Evolutionary conservation across 2,888 invertebrate genomes (phyloP).

Genomic region (Leptinotarsa haldemani): DNA sequence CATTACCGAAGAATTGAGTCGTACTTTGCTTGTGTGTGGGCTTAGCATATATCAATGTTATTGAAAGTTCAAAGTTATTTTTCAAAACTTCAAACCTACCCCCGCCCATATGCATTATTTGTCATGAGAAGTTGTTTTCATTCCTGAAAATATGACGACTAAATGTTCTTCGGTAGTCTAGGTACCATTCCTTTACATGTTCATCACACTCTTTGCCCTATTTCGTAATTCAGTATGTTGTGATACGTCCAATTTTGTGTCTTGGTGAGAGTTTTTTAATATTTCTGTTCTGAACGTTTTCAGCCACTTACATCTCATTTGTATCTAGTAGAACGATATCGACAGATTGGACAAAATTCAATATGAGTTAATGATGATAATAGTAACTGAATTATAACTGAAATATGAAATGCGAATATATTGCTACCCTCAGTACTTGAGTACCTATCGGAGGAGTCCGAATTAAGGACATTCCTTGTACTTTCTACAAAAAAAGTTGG

Average conservation of each 20-base stretch:
- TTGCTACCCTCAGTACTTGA: too few species aligned
- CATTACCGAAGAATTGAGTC: conserved; percentile 37
- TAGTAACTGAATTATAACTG: too few species aligned
- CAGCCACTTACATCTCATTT: conserved; percentile 7
- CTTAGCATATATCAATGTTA: too few species aligned
- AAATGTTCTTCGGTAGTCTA: conserved; percentile 35
- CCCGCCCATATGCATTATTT: too few species aligned
- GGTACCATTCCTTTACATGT: conserved; percentile 32
- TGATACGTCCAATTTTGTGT: conserved; percentile 21
- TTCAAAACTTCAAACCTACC: too few species aligned
- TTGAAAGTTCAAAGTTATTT: too few species aligned
- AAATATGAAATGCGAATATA: background rate
- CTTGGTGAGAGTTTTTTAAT: background rate
- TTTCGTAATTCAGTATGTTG: conserved; percentile 31
- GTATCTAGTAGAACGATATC: conserved; percentile 8
- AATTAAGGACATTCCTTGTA: too few species aligned
- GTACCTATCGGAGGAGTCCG: too few species aligned
- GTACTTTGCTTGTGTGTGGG: too few species aligned
- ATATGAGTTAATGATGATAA: background rate
- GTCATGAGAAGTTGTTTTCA: background rate
- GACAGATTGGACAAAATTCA: background rate
- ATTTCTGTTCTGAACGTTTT: background rate
- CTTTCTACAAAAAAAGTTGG: too few species aligned
- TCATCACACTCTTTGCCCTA: conserved; percentile 33
- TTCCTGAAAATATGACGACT: conserved; percentile 10